Conservation (phyloP, 2,113 vertebrate genomes). For the Typhlomys cinereus region DNA sequence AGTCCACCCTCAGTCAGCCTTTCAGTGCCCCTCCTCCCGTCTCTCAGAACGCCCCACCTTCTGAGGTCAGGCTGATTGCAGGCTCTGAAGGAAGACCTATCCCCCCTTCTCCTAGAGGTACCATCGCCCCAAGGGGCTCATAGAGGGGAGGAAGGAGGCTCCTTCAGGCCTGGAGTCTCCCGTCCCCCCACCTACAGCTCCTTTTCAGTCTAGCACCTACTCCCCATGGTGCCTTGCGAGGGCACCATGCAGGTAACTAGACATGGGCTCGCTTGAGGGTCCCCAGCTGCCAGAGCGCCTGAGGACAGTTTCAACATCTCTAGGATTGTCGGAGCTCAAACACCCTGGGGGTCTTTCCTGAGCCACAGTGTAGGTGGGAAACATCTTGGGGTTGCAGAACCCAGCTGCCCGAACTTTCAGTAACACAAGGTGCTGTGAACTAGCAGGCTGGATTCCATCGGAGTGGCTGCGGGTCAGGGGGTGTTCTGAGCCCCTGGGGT, state of each 20-base stretch:
- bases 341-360: not conserved
- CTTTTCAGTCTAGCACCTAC: not conserved
- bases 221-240: not conserved
- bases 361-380: not conserved
- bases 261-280: not conserved
- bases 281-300: not conserved
- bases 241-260: too few relatives aligned
- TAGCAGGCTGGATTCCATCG: too few relatives aligned
- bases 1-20: not conserved
- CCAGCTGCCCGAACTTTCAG: accelerated
- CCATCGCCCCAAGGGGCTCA: not conserved
- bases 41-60: not conserved
- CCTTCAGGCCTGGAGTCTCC: not conserved
- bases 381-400: not conserved
- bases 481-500: not conserved
- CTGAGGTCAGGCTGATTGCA: not conserved
- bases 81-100: too few relatives aligned
- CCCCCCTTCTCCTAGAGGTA: not conserved
- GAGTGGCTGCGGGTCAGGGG: not conserved
- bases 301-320: not conserved
- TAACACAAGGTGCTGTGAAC: not conserved
- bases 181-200: not conserved
- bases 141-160: too few relatives aligned
- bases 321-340: not conserved
- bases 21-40: too few relatives aligned